A percentile compares a stretch with the other conserved stretches of the same genome.
Conservation (phyloP, 2,888 invertebrate genomes). For the Pachymerium ferrugineum region DNA sequence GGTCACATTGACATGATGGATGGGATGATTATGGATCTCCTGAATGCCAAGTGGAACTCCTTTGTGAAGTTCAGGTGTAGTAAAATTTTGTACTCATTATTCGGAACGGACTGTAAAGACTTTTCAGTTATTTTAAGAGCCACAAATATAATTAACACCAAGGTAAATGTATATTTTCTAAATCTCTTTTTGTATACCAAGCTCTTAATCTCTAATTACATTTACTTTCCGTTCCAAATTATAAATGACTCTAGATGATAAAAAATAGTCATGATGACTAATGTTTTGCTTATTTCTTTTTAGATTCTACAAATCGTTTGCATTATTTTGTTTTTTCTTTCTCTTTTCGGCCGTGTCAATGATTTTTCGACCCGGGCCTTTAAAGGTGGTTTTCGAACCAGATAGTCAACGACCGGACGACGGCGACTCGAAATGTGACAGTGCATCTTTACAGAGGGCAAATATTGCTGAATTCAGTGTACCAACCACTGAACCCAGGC, state of each 20-base stretch:
- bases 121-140: no score
- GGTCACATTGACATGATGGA: constrained; percentile 93
- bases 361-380: constrained; percentile 79
- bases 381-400: no score
- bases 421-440: background rate
- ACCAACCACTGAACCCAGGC: background rate
- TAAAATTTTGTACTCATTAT: no score
- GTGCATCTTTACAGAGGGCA: no score
- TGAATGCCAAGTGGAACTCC: constrained; percentile 96
- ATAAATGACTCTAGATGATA: background rate
- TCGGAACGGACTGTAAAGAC: background rate
- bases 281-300: constrained; percentile 38
- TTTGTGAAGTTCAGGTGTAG: constrained; percentile 82
- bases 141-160: no score
- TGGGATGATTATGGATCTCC: constrained; percentile 83
- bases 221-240: background rate
- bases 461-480: background rate
- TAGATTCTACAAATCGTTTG: constrained; percentile 88
- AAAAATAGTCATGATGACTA: background rate
- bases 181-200: background rate
- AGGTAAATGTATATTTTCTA: no score
- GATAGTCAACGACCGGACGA: no score
- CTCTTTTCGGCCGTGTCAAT: constrained; percentile 81
- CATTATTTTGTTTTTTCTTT: constrained; percentile 85
- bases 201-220: background rate